Percentiles rank a stretch among this genome's conserved stretches.
phyloP scores from a whole-genome alignment of 2,797 vertebrate genomes.

The Helarctos malayanus region DNA sequence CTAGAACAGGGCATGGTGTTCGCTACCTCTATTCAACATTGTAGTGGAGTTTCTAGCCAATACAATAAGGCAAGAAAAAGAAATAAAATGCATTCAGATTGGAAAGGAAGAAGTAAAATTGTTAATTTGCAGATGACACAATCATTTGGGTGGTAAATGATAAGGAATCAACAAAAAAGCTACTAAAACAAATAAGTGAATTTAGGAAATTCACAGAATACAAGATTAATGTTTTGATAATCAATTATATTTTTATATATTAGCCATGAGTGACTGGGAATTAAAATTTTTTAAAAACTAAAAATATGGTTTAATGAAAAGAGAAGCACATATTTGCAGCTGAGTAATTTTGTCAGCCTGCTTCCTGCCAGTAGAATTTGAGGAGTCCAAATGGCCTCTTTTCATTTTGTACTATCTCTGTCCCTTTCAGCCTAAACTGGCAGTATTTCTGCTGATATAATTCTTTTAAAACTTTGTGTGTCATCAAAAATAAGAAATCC shows the following conservation, averaged over 20 bases:
- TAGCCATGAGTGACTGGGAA: neutral
- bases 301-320: neutral
- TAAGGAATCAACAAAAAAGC: neutral
- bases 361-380: neutral
- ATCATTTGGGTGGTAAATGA: neutral
- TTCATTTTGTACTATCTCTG: neutral
- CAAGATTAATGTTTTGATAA: neutral
- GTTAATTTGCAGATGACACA: neutral
- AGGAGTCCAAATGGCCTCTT: neutral
- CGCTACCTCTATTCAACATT: neutral
- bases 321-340: neutral
- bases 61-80: constrained; percentile 42
- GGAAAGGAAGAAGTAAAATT: neutral
- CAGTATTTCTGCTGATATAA: neutral
- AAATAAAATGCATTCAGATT: neutral
- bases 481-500: neutral
- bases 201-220: neutral
- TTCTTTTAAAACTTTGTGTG: neutral
- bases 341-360: neutral
- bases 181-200: neutral
- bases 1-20: neutral
- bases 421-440: neutral
- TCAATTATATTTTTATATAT: neutral
- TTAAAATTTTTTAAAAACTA: neutral
- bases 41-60: neutral